Percentiles rank a stretch among this genome's conserved stretches.
Evolutionary conservation across 2,113 vertebrate genomes (phyloP).

Genomic region (Bos indicus): DNA sequence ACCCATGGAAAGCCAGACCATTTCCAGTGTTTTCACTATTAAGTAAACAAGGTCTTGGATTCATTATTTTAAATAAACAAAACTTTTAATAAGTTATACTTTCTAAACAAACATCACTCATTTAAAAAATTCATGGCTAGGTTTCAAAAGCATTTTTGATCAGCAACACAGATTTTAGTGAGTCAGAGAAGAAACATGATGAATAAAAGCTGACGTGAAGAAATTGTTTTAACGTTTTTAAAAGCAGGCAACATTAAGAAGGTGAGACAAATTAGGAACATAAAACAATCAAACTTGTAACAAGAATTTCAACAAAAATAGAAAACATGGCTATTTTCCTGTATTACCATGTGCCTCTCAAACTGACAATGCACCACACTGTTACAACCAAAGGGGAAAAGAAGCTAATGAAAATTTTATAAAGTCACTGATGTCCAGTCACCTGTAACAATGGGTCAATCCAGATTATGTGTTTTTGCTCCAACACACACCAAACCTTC

Average conservation of each 20-base stretch:
- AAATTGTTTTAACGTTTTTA: not conserved
- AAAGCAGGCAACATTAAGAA: conserved; percentile 15
- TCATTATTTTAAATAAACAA: not conserved
- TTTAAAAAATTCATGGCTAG: not conserved
- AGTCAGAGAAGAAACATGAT: not conserved
- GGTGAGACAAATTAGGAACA: not conserved
- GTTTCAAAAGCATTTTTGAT: not conserved
- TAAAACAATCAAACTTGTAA: not conserved
- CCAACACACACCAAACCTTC: not conserved
- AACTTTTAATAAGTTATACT: not conserved
- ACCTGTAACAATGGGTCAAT: not conserved
- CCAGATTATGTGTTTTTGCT: not conserved
- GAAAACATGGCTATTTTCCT: not conserved
- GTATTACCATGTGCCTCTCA: not conserved
- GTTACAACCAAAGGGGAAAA: not conserved
- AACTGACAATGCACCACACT: not conserved
- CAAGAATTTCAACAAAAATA: not conserved
- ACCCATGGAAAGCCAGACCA: not conserved
- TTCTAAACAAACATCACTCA: not conserved
- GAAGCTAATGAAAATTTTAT: not conserved
- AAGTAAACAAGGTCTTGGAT: not conserved
- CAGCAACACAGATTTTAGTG: conserved; percentile 6
- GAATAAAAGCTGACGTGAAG: not conserved
- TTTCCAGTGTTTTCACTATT: not conserved
- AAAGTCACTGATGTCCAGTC: not conserved